Evolutionary conservation across 30 jellyfish, hydroid and myxozoan species (phyloP).

Genomic region (Morbakka virulenta): DNA sequence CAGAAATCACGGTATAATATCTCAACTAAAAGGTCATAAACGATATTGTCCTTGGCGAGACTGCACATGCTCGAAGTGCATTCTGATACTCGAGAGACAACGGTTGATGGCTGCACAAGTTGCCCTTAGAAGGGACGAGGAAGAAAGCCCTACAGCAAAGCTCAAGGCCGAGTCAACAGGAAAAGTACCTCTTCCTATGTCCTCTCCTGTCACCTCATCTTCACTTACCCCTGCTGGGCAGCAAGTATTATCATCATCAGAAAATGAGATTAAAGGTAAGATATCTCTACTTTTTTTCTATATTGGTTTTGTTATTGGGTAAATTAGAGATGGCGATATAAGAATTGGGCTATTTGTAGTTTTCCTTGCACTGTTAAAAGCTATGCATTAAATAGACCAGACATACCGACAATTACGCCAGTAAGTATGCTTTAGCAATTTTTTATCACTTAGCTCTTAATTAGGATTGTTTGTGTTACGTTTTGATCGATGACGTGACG

Average conservation of each 20-base stretch:
- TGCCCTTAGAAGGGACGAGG: constrained; percentile 77
- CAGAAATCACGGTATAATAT: constrained; percentile 76
- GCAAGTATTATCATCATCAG: background rate
- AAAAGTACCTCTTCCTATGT: background rate
- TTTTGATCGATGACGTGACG: too few relatives aligned
- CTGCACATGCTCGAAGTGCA: constrained; percentile 76
- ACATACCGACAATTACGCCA: too few relatives aligned
- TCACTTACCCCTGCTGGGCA: background rate
- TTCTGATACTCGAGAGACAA: constrained; percentile 71
- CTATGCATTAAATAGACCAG: too few relatives aligned
- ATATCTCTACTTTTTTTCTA: background rate
- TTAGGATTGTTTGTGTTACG: too few relatives aligned
- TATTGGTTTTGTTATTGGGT: too few relatives aligned
- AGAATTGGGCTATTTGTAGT: too few relatives aligned
- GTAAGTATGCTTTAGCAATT: too few relatives aligned
- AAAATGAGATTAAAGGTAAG: background rate
- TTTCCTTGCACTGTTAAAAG: too few relatives aligned
- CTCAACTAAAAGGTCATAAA: constrained; percentile 81
- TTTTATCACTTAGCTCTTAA: too few relatives aligned
- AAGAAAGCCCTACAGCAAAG: constrained; percentile 48
- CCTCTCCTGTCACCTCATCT: background rate
- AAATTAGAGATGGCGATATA: too few relatives aligned
- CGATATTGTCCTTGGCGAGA: constrained; percentile 86
- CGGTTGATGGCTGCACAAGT: constrained; percentile 90
- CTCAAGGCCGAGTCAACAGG: background rate